Percentiles rank a stretch among this genome's conserved stretches.
Conservation (phyloP, 2,113 vertebrate species). For the Apaloderma vittatum region DNA sequence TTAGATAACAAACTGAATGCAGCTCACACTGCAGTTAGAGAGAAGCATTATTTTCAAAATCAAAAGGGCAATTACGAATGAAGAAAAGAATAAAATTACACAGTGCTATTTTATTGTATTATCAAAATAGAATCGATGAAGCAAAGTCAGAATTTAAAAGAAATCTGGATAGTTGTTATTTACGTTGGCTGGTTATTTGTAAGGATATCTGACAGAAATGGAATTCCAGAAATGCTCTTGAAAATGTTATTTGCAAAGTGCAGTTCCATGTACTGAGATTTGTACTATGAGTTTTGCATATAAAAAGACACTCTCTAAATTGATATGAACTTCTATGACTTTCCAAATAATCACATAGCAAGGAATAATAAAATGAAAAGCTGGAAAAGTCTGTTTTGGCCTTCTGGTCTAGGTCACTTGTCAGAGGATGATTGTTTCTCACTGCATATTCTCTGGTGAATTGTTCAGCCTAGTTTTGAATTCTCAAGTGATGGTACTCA, state of each 20-base stretch:
- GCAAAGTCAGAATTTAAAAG: conserved; percentile 2
- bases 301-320: conserved; percentile 6
- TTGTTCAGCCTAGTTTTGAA: neutral
- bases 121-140: conserved; percentile 51
- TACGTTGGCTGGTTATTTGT: neutral
- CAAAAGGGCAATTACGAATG: conserved; percentile 72
- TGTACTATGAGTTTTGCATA: conserved; percentile 21
- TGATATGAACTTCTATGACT: neutral
- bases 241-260: conserved; percentile 56
- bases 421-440: neutral
- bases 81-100: conserved; percentile 62
- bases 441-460: neutral
- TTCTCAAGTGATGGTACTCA: neutral
- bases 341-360: conserved; percentile 4
- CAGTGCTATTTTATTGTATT: conserved; percentile 29
- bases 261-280: neutral
- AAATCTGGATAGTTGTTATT: conserved; percentile 29
- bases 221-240: conserved; percentile 44
- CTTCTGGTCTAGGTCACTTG: neutral
- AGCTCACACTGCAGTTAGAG: conserved; percentile 62
- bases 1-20: conserved; percentile 72
- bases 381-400: neutral
- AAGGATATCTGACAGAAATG: neutral
- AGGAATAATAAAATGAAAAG: neutral
- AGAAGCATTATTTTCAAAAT: conserved; percentile 74